A percentile compares a stretch with the other conserved stretches of the same genome.
phyloP scores from a whole-genome alignment of 2,113 vertebrate species.

The Morone chrysops region DNA sequence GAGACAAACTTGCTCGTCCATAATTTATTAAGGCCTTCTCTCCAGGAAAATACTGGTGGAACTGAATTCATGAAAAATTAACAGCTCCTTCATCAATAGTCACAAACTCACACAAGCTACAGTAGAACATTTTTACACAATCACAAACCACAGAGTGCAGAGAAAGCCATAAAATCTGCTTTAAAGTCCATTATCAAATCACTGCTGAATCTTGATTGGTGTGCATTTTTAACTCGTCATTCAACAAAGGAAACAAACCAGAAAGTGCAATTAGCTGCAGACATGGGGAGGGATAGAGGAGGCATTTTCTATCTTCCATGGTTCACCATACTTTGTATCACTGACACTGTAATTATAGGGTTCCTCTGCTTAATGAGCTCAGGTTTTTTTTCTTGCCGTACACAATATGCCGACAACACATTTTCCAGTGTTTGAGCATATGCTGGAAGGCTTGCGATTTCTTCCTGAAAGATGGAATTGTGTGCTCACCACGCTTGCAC shows the following conservation, averaged over 20 bases:
- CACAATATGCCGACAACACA: constrained; percentile 72
- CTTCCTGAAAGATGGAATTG: constrained; percentile 68
- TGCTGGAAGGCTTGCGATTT: constrained; percentile 54
- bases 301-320: constrained; percentile 33
- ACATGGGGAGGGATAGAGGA: constrained; percentile 19
- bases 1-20: background rate
- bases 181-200: background rate
- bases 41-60: background rate
- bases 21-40: background rate
- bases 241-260: constrained; percentile 36
- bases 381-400: constrained; percentile 13
- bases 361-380: constrained; percentile 53
- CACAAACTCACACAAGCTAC: background rate
- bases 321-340: constrained; percentile 50
- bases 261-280: constrained; percentile 37
- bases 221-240: constrained; percentile 2
- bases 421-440: constrained; percentile 73
- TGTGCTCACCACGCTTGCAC: constrained; percentile 61
- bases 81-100: background rate
- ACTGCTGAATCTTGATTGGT: constrained; percentile 1
- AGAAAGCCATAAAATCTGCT: background rate
- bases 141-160: background rate
- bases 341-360: constrained; percentile 60
- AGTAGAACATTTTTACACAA: background rate
- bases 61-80: constrained; percentile 3